A percentile compares a stretch with the other conserved stretches of the same genome.
These are phyloP conservation scores for Keiferia lycopersicella DNA, from an alignment of 2,888 invertebrate species.

Conservation along the genomic window DNA sequence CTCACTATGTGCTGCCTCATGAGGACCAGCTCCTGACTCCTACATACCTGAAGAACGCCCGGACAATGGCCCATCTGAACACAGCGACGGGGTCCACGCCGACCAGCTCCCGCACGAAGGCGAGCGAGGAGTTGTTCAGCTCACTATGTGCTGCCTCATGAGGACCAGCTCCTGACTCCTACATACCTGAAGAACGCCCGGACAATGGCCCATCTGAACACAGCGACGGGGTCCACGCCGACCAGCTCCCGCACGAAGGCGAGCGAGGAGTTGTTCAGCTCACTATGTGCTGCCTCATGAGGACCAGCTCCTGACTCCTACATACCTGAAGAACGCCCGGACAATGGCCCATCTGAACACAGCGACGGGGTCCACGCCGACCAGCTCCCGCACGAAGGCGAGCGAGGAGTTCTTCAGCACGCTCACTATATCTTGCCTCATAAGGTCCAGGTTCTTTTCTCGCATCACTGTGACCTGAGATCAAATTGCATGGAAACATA, in stretches of 20 bases:
- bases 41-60: slow-evolving; percentile 88
- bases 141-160: not conserved
- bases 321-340: slow-evolving; percentile 90
- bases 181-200: slow-evolving; percentile 89
- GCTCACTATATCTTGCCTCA: slow-evolving; percentile 96
- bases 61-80: slow-evolving; percentile 95
- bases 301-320: not conserved
- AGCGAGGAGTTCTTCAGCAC: slow-evolving; percentile 96
- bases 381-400: slow-evolving; percentile 95
- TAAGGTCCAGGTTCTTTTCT: slow-evolving; percentile 96
- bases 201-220: slow-evolving; percentile 96
- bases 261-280: not conserved
- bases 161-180: not conserved
- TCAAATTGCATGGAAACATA: slow-evolving; percentile 29
- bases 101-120: slow-evolving; percentile 54
- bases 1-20: not conserved
- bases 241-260: slow-evolving; percentile 54
- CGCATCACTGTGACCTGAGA: slow-evolving; percentile 91
- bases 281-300: not conserved
- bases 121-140: not conserved
- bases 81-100: slow-evolving; percentile 93
- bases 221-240: slow-evolving; percentile 92
- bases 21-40: not conserved
- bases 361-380: slow-evolving; percentile 95
- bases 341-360: slow-evolving; percentile 97